Base-by-base conservation (phyloP, 2,113 vertebrate genomes). In the Peromyscus californicus region DNA sequence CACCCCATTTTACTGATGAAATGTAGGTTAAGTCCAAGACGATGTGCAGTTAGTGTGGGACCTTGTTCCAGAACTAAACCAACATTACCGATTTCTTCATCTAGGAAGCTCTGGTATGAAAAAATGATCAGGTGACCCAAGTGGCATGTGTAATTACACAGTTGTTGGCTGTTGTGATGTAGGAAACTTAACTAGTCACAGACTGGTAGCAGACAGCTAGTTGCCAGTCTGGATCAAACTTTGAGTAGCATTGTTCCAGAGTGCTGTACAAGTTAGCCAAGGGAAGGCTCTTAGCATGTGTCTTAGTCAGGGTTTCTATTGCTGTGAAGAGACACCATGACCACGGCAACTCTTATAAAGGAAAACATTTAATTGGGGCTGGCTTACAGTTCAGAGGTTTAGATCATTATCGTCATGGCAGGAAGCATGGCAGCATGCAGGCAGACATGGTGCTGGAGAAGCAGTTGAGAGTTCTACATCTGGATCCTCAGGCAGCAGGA, bases 31-130 rank as follows among this genome's bases (percentile, higher is more conserved):
- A 83, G 42, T 45, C 39, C 59, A 82, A 72, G 48, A 59, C n/a
- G 45, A n/a, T 29, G 39, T 45, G 59, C 36, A 48, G 3, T 63
- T 63, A 88, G 63, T 67, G 57, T 84, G 90, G 42, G 75, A 92
- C 13, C 70, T 94, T 94, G 70, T 85, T 59, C 24, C 63, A 91
- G 89, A 95, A 75, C 89, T 92, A 70, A 80, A 70, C 74, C 36
- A 59, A 80, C 45, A 48, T n/a, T 89, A 36, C n/a, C 72, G 19
- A 79, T 92, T 88, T 78, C 39, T 96, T 92, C n/a, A 36, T 80
- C 48, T 84, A 76, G 85, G 96, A 95, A 79, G 22, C 74, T 70
- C 85, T 90, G 31, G 48, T 92, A 24, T 72, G 57, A 63, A 88
- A 70, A 95, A 78, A 69, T 51, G 63, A 36, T 59, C 76, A 82